These are phyloP conservation scores for Tapera naevia DNA, from an alignment of 2,797 vertebrate genomes.

Conservation along the genomic window DNA sequence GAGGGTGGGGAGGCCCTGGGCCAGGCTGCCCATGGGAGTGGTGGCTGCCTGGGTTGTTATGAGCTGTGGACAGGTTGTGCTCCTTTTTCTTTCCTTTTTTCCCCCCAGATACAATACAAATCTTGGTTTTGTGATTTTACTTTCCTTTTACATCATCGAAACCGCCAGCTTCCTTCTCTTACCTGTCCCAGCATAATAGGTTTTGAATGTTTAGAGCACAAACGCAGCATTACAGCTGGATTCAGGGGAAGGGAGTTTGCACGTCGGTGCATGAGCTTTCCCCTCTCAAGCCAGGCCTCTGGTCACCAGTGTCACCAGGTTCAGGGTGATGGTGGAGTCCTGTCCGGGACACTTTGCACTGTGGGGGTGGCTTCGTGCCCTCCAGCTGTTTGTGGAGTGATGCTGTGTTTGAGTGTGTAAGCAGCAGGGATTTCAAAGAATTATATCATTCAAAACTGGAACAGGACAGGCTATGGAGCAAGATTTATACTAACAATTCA, in stretches of 20 bases:
- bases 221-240: background rate
- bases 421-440: background rate
- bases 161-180: background rate
- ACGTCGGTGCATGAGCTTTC: accelerated
- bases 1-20: no score
- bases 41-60: background rate
- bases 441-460: no score
- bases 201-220: background rate
- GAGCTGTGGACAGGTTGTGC: no score
- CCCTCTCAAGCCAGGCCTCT: no score
- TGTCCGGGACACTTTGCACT: background rate
- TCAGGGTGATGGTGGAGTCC: background rate
- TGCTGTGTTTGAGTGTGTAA: background rate
- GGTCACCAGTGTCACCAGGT: background rate
- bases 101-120: no score
- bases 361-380: background rate
- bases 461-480: background rate
- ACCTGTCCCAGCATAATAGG: accelerated
- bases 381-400: background rate
- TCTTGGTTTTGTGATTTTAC: no score
- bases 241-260: background rate
- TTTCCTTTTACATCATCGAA: background rate
- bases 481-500: background rate
- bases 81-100: background rate
- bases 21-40: no score